Evolutionary conservation across 2,888 invertebrate genomes (phyloP), one percentile per base, ranked within the genome.

Genomic region (Synergus umbraculus): DNA sequence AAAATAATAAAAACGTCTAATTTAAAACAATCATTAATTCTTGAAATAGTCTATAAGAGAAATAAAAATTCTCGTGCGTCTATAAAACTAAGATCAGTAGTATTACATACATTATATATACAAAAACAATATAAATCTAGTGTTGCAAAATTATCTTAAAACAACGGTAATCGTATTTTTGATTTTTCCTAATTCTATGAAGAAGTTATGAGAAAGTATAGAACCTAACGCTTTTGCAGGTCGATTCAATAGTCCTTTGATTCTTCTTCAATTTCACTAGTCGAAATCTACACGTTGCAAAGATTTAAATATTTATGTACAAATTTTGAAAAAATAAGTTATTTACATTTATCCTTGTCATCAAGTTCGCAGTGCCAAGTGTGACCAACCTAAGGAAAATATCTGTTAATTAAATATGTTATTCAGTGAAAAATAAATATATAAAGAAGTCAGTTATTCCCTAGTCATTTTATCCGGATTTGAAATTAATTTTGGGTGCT

Each of bases 291-390:
- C 37, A 37, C n/a, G 54, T 37, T 22, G 22, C 44, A 12, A 73
- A 73, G 15, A 22, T 46, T 15, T 69, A 69, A 49, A 69, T 69
- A 29, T 15, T 29, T 86, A 83, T 86, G 77, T 84, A 86, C 83
- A 87, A 84, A 85, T 87, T 85, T 82, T 10, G 78, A 86, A 80
- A 78, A 78, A 78, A 66, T 54, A 65, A 76, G 64, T 83, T 85
- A 84, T 83, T 80, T 85, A 84, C 84, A 77, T 41, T 65, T 79
- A 67, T 83, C 65, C 80, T 81, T 79, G 79, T 79, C 37, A 18
- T 67, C 2, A 1, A 22, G 18, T 60, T 60, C 60, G 12, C 12
- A 60, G 12, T 60, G 4, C 4, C 22, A 5, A 12, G 4, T 12
- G 22, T 60, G 22, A 44, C 46, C 54, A 73, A 73, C 49, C 73